A percentile compares a stretch with the other conserved stretches of the same genome.
Evolutionary conservation across 2,113 vertebrate species (phyloP).

Genomic region (Chionis minor): DNA sequence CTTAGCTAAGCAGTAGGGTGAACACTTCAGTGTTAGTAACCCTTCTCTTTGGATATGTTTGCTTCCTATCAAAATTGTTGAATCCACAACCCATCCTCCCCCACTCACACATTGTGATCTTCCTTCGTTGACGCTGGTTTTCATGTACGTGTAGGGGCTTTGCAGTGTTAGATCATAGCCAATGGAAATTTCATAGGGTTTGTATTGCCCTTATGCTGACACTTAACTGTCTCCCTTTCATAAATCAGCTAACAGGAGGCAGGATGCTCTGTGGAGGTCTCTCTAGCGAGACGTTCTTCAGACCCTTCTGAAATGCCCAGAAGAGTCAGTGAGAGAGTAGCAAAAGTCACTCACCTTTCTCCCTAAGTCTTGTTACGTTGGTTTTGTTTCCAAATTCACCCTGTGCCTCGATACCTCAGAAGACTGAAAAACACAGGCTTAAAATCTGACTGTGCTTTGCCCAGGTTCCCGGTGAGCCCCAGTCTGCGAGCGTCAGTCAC

Average conservation of each 20-base stretch:
- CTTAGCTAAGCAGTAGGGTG: not conserved
- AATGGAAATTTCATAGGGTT: not conserved
- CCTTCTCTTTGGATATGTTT: not conserved
- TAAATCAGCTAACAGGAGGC: not conserved
- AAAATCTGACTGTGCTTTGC: not conserved
- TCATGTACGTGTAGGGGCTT: fast-evolving
- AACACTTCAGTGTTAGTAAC: not conserved
- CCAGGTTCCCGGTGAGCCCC: not conserved
- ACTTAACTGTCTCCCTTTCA: not conserved
- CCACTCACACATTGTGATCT: fast-evolving
- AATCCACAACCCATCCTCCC: not conserved
- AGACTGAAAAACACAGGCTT: not conserved
- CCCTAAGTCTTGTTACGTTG: not conserved
- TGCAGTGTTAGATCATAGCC: not conserved
- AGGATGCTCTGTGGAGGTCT: not conserved
- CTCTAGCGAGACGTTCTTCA: not conserved
- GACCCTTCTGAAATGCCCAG: not conserved
- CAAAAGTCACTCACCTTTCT: not conserved
- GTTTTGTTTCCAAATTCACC: not conserved
- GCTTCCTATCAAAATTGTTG: not conserved
- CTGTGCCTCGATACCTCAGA: not conserved
- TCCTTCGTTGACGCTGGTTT: not conserved
- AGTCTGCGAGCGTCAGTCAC: not conserved
- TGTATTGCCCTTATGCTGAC: not conserved
- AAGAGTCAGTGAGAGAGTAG: not conserved